A percentile compares a stretch with the other conserved stretches of the same genome.
Evolutionary conservation across 2,888 invertebrate genomes (phyloP).

Genomic region (Lysandra coridon): DNA sequence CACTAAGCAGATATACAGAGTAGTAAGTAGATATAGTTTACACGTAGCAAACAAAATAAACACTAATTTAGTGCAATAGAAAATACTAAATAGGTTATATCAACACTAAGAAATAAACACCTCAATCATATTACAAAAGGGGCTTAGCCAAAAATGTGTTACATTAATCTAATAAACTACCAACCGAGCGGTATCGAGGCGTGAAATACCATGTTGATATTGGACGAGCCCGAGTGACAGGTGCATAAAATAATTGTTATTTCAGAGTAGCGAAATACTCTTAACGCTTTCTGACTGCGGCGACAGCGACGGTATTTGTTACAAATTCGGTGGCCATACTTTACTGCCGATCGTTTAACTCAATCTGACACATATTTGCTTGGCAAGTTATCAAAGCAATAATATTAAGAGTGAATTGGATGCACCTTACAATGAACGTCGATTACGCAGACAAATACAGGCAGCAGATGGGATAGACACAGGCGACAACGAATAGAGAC

Average conservation of each 20-base stretch:
- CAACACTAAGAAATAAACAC: neutral
- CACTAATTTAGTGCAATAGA: neutral
- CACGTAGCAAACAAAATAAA: neutral
- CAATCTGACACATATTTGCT: conserved; percentile 34
- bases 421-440: conserved; percentile 39
- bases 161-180: conserved; percentile 31
- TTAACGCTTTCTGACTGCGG: conserved; percentile 42
- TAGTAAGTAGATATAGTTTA: too few relatives aligned
- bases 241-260: conserved; percentile 53
- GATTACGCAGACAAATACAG: conserved; percentile 46
- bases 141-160: conserved; percentile 17
- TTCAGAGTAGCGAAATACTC: conserved; percentile 43
- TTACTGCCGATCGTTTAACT: conserved; percentile 30
- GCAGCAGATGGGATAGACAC: neutral
- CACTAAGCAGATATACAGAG: too few relatives aligned
- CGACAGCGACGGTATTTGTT: conserved; percentile 21
- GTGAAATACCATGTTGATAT: conserved; percentile 57
- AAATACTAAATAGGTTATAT: neutral
- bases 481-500: too few relatives aligned
- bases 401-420: conserved; percentile 37
- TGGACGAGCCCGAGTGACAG: conserved; percentile 57
- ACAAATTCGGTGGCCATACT: conserved; percentile 19
- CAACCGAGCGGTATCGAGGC: conserved; percentile 38
- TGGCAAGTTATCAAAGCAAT: conserved; percentile 42
- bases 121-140: conserved; percentile 10